Evolutionary conservation across 2,888 invertebrate genomes (phyloP).

Genomic region (Timema podura): DNA sequence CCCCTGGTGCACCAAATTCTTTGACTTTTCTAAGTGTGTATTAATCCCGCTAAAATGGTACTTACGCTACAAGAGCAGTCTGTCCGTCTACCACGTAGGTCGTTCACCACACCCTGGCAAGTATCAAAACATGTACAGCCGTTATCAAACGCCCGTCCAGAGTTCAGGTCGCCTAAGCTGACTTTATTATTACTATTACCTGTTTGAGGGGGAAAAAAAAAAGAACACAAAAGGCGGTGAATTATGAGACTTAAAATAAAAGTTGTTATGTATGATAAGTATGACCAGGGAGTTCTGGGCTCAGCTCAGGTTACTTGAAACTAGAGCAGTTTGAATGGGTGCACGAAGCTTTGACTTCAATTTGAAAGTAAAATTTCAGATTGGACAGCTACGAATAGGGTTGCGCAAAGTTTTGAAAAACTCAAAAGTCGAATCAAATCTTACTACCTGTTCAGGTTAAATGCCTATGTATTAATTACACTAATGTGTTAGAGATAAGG

Average conservation of each 20-base stretch:
- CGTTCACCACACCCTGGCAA: conserved; percentile 73
- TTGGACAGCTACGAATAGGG: no score
- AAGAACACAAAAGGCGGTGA: not conserved
- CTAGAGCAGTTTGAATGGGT: no score
- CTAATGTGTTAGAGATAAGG: no score
- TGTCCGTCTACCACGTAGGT: conserved; percentile 69
- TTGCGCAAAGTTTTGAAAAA: no score
- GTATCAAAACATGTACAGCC: conserved; percentile 90
- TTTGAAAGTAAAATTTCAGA: no score
- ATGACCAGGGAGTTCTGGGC: not conserved
- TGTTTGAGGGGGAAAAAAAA: conserved; percentile 7
- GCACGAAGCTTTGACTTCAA: no score
- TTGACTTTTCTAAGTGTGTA: no score
- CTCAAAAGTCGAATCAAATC: not conserved
- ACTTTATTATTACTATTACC: conserved; percentile 48
- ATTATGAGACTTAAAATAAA: not conserved
- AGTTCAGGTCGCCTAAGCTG: conserved; percentile 84
- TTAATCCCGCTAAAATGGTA: conserved; percentile 22
- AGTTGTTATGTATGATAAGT: not conserved
- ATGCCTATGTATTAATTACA: no score
- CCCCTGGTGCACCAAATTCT: no score
- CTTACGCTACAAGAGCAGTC: conserved; percentile 72
- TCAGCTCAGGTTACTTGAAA: not conserved
- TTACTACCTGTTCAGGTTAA: not conserved
- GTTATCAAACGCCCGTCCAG: conserved; percentile 94